Evolutionary conservation across 2,797 vertebrate genomes (phyloP), one percentile per base, ranked within the genome.

Genomic region (Propithecus perrieri): DNA sequence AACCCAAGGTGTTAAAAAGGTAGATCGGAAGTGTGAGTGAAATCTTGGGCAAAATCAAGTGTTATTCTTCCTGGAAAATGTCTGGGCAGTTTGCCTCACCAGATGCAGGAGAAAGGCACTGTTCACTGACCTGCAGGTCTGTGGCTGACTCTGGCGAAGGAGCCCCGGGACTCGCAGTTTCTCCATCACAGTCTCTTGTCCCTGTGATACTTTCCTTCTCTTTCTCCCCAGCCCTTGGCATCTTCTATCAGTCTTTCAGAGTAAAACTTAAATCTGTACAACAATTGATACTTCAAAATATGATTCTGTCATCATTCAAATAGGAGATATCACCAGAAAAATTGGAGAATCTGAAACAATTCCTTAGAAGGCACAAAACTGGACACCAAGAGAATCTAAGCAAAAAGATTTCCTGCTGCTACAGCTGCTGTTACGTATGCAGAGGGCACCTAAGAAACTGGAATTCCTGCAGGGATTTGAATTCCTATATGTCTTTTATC

Each of bases 401-500:
- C 10, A 4, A 35, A 69, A 43, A n/a, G 6, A 53, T 20, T 41
- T 11, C 0, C 48, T 89, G n/a, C 9, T 3, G 4, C 24, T 10
- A 38, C 3, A 74, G 15, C 20, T 1, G 0, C 41, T 13, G 11
- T 14, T 46, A 10, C 1, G 2, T 2, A 2, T 0, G 2, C 0
- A 5, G 35, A n/a, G 13, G 10, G 7, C 20, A 14, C 8, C 33
- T 18, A 8, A 78, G 28, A 87, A 50, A 63, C 7, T 41, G 2
- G 33, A 18, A 50, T 76, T 81, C 65, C 22, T 30, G 6, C 4
- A 14, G 2, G 14, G 4, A 22, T 80, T 65, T 74, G 83, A 38
- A 75, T 2, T 43, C 20, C 4, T 41, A 1, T 7, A 1, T 4
- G 13, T 59, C 17, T 9, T 50, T 50, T 67, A 46, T 12, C 41